Evolutionary conservation across 2,888 invertebrate genomes (phyloP), one percentile per base, ranked within the genome.

Genomic region (Netelia inedita): DNA sequence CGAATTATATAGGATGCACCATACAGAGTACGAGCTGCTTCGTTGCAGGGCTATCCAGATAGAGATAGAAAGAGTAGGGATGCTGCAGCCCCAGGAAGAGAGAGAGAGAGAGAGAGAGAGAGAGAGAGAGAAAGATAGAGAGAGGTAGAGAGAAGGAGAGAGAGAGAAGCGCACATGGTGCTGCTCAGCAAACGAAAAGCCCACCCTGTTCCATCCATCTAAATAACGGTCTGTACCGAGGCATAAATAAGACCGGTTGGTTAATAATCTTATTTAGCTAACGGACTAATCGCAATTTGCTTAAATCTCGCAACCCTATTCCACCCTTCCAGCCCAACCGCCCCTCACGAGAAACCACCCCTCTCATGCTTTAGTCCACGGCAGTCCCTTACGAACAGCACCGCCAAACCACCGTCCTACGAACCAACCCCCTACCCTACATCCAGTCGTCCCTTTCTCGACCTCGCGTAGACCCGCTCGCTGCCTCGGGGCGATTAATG

Each of bases 181-280:
- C 9, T 61, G 35, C 14, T 5, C 16, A 69, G 79, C 75, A 85
- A 82, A 71, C 71, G 82, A 79, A 85, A 85, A 85, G 82, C 86
- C 76, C 80, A 41, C 19, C 46, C 73, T 35, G 76, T 79, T 73
- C 86, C 81, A 80, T 79, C 78, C 79, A 75, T 83, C 87, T 86
- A 87, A 90, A 90, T 89, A 89, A 89, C 89, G 87, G 85, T 86
- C 87, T 83, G 86, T 72, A 87, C 88, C 73, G 82, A 88, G 88
- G 89, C 89, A 90, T 89, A 91, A 91, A 91, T 90, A 91, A 90
- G 90, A 90, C 90, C 88, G 89, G 88, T 89, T 90, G 91, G 89
- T 90, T 91, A 91, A 91, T 91, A 91, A 91, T 90, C 91, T 91
- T 91, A 91, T 90, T 91, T 90, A 88, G 89, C 89, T 90, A 90